These are phyloP conservation scores for Eurystomus gularis DNA, from an alignment of 2,113 vertebrate genomes.

Conservation along the genomic window DNA sequence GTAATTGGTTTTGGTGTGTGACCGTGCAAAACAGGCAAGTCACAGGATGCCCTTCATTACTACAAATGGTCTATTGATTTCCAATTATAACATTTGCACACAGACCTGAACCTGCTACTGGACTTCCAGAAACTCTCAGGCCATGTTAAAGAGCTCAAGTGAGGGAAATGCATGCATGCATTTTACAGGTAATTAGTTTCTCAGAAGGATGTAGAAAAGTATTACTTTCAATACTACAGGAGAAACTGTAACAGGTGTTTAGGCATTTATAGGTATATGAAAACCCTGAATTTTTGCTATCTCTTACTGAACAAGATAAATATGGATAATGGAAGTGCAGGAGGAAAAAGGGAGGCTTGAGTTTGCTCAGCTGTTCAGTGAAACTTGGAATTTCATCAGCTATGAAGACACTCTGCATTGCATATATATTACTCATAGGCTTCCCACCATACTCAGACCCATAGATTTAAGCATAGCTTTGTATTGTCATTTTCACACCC, in stretches of 20 bases:
- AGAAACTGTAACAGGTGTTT: background rate
- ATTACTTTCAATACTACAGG: background rate
- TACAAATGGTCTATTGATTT: background rate
- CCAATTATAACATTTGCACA: background rate
- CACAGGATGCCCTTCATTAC: conserved; percentile 7
- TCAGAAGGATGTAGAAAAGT: background rate
- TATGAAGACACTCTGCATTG: background rate
- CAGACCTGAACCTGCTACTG: background rate
- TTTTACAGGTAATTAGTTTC: background rate
- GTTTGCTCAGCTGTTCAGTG: background rate
- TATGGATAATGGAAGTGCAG: background rate
- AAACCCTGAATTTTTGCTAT: background rate
- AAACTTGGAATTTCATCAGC: background rate
- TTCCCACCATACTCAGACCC: background rate
- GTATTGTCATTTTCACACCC: background rate
- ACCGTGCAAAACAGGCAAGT: background rate
- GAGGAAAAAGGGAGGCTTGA: background rate
- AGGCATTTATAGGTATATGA: background rate
- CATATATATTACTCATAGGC: background rate
- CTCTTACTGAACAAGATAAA: background rate
- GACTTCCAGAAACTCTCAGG: background rate
- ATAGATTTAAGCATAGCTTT: background rate
- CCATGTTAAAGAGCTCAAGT: rapidly evolving
- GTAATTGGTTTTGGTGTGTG: background rate
- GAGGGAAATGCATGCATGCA: rapidly evolving